Evolutionary conservation across 2,888 invertebrate genomes (phyloP).

Genomic region (Agrochola lota): DNA sequence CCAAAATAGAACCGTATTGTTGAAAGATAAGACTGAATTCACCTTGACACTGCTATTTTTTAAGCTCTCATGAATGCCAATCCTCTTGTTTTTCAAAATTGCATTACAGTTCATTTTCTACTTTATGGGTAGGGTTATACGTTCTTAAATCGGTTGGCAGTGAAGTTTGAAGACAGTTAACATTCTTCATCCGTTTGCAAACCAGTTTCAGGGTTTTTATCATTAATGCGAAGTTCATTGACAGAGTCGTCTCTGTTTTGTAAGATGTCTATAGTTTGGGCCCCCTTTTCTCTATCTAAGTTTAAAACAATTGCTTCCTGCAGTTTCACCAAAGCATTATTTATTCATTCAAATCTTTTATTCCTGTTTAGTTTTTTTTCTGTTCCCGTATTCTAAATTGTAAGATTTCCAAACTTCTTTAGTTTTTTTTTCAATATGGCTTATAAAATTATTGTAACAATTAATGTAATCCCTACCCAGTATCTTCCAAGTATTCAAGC

Average conservation of each 20-base stretch:
- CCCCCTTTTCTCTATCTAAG: background rate
- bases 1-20: slow-evolving; percentile 12
- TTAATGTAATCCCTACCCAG: background rate
- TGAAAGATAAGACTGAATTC: slow-evolving; percentile 34
- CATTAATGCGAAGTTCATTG: slow-evolving; percentile 66
- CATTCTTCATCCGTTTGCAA: slow-evolving; percentile 65
- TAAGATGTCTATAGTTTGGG: slow-evolving; percentile 11
- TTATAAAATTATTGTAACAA: background rate
- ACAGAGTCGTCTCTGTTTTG: slow-evolving; percentile 45
- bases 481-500: background rate
- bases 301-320: background rate
- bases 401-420: background rate
- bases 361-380: background rate
- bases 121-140: slow-evolving; percentile 17
- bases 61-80: slow-evolving; percentile 9
- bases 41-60: slow-evolving; percentile 18
- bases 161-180: slow-evolving; percentile 46
- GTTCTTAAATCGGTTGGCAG: slow-evolving; percentile 27
- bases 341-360: background rate
- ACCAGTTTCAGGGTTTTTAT: slow-evolving; percentile 66
- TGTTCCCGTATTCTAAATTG: background rate
- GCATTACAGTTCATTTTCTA: slow-evolving; percentile 6
- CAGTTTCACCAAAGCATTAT: background rate
- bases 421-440: background rate
- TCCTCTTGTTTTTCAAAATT: slow-evolving; percentile 15